Evolutionary conservation across 2,888 invertebrate species (phyloP).

Genomic region (Terebella lapidaria): DNA sequence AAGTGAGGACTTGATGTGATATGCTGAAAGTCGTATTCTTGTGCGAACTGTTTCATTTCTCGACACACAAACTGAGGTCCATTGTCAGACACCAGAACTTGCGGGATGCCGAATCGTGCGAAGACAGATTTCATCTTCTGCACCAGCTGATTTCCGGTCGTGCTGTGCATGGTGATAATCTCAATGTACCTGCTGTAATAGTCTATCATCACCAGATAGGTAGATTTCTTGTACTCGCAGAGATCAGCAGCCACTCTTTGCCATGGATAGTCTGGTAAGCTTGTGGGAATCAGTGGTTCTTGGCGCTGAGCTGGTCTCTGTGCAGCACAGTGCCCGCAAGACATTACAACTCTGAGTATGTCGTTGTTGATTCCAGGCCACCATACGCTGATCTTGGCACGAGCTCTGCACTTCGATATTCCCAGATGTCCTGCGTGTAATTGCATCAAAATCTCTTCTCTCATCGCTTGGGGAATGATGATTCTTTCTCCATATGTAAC

Average conservation of each 20-base stretch:
- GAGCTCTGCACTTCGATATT: conserved; percentile 1
- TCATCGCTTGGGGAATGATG: conserved; percentile 5
- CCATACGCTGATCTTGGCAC: conserved; percentile 17
- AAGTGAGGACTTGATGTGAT: conserved; percentile 1
- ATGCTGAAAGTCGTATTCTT: background rate
- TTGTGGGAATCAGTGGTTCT: conserved; percentile 19
- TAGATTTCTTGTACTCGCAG: too few relatives aligned
- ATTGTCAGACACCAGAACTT: conserved; percentile 1
- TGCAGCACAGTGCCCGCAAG: conserved; percentile 18
- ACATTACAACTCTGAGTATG: conserved; percentile 8
- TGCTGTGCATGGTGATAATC: background rate
- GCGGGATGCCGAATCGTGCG: background rate
- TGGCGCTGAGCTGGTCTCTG: conserved; percentile 16
- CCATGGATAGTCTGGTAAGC: conserved; percentile 22
- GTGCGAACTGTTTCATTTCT: conserved; percentile 2
- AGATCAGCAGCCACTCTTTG: conserved; percentile 21
- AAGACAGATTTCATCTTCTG: background rate
- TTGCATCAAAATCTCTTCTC: conserved; percentile 12
- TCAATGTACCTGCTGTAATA: conserved; percentile 18
- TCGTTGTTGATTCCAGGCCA: conserved; percentile 21
- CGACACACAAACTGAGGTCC: background rate
- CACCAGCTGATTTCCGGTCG: background rate
- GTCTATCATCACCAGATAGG: conserved; percentile 19
- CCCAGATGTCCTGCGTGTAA: conserved; percentile 23
- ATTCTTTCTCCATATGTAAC: background rate